Percentiles rank a stretch among this genome's conserved stretches.
Evolutionary conservation across 1,140 invertebrate genomes (phyloP).

Genomic region (Drosophila melanica): DNA sequence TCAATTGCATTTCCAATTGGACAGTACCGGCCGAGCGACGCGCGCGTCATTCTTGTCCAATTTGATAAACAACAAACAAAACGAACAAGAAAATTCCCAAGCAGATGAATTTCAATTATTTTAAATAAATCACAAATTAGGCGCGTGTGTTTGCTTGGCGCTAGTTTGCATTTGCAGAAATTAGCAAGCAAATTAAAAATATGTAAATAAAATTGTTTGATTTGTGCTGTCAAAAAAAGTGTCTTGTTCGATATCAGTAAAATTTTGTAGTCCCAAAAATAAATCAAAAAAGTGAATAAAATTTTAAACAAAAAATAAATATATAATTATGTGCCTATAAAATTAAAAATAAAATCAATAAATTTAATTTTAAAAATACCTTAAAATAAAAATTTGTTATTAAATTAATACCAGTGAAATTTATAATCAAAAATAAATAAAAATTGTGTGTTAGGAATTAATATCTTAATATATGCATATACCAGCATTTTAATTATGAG

Average conservation of each 20-base stretch:
- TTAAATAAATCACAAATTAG: slow-evolving; percentile 12
- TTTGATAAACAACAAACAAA: slow-evolving; percentile 19
- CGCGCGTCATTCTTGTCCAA: slow-evolving; percentile 48
- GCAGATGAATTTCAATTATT: slow-evolving; percentile 5
- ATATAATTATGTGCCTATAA: too few relatives aligned
- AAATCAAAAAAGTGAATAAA: not conserved
- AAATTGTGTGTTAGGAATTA: too few relatives aligned
- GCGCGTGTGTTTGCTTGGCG: slow-evolving; percentile 3
- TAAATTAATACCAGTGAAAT: too few relatives aligned
- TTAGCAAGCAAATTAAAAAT: slow-evolving; percentile 6
- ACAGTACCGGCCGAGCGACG: slow-evolving; percentile 43
- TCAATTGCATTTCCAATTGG: slow-evolving; percentile 78
- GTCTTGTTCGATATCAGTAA: not conserved
- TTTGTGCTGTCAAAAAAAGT: slow-evolving; percentile 7
- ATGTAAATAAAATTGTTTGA: slow-evolving; percentile 12
- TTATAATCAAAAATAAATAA: not conserved
- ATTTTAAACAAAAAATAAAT: not conserved
- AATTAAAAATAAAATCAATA: too few relatives aligned
- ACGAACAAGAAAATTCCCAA: slow-evolving; percentile 3
- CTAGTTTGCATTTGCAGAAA: slow-evolving; percentile 11
- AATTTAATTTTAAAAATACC: too few relatives aligned
- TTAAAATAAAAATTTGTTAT: too few relatives aligned
- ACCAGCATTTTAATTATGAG: too few relatives aligned
- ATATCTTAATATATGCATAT: too few relatives aligned
- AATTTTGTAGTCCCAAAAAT: slow-evolving; percentile 2